Conservation (phyloP, 64 coral and sea anemone genomes). For the Porites lutea region DNA sequence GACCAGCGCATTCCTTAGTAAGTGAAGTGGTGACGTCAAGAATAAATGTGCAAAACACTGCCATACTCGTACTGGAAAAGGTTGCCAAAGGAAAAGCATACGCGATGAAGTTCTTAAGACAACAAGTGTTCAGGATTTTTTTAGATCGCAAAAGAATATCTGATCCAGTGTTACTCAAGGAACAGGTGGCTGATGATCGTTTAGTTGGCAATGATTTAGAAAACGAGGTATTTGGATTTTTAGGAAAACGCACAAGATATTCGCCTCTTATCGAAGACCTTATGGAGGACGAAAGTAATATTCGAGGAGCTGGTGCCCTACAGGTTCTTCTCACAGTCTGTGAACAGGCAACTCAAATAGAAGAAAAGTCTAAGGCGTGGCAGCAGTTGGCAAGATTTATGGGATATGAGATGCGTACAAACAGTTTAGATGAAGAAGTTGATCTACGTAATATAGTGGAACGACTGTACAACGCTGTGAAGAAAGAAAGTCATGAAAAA, state of each 20-base stretch:
- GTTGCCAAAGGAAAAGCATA: slow-evolving; percentile 30
- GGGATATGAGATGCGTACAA: slow-evolving; percentile 55
- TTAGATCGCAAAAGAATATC: slow-evolving; percentile 41
- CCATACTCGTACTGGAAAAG: slow-evolving; percentile 2
- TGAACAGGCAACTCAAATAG: slow-evolving; percentile 14
- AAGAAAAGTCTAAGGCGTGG: slow-evolving; percentile 51
- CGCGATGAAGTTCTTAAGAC: slow-evolving; percentile 28
- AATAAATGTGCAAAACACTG: slow-evolving; percentile 18
- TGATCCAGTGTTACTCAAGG: background rate
- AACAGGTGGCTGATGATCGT: background rate
- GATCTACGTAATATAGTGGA: background rate
- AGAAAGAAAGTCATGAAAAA: no score
- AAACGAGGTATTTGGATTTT: slow-evolving; percentile 29
- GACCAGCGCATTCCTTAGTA: slow-evolving; percentile 71
- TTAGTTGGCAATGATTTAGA: background rate
- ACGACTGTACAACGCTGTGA: background rate
- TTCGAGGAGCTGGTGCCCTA: background rate
- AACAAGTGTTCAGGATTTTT: slow-evolving; percentile 44
- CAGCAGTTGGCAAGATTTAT: slow-evolving; percentile 75
- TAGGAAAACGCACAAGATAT: slow-evolving; percentile 31
- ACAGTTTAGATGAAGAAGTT: background rate
- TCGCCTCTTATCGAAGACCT: slow-evolving; percentile 43
- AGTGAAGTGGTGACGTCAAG: slow-evolving; percentile 46
- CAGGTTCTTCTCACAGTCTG: slow-evolving; percentile 17
- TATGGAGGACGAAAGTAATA: background rate